phyloP scores from a whole-genome alignment of 2,888 invertebrate genomes.

The Lycaena phlaeas region DNA sequence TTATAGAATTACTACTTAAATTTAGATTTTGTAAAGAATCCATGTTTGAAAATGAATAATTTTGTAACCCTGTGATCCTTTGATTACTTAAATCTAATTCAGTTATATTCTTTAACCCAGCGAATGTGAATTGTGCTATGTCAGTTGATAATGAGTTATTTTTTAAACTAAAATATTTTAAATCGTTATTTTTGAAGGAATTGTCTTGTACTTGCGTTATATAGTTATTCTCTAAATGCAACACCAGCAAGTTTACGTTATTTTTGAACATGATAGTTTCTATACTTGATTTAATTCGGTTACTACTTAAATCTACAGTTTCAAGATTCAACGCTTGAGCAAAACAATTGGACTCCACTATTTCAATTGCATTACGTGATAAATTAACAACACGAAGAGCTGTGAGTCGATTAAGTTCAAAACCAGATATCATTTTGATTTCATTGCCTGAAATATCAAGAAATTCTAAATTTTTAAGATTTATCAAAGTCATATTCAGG shows the following conservation, averaged over 20 bases:
- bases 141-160: conserved; percentile 37
- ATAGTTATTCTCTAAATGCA: conserved; percentile 40
- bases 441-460: conserved; percentile 42
- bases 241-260: conserved; percentile 32
- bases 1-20: conserved; percentile 40
- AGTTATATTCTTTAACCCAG: conserved; percentile 34
- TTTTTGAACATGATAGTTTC: conserved; percentile 39
- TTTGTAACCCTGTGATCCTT: conserved; percentile 31
- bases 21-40: conserved; percentile 32
- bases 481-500: conserved; percentile 38
- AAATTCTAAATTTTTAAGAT: conserved; percentile 31
- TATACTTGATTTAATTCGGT: conserved; percentile 35
- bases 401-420: conserved; percentile 37
- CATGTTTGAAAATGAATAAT: conserved; percentile 36
- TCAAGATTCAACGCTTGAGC: conserved; percentile 33
- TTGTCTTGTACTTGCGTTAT: conserved; percentile 36
- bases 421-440: conserved; percentile 32
- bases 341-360: conserved; percentile 43
- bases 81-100: conserved; percentile 36
- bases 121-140: conserved; percentile 35
- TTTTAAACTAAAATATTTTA: conserved; percentile 38
- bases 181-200: conserved; percentile 34
- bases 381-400: conserved; percentile 38
- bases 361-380: conserved; percentile 40
- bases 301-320: conserved; percentile 41